Base-by-base conservation (phyloP, 1,140 invertebrate genomes). In the Diplogasteroides magnus region DNA sequence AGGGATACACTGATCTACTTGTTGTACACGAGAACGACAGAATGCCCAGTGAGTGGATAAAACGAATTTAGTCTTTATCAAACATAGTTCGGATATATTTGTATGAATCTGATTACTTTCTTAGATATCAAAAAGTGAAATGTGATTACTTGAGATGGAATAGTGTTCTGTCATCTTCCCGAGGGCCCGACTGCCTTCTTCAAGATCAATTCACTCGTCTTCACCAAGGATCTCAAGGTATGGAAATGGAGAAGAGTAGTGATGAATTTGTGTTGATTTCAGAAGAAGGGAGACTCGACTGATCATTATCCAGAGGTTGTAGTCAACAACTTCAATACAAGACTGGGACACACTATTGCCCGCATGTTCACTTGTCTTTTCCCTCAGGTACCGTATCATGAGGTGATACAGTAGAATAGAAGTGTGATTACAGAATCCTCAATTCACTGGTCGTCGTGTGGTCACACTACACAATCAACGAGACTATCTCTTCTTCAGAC, bases 381-480 rank as follows among this genome's bases (percentile, higher is more conserved):
- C 85, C 94, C 97, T 83, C 93, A 94, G 85, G 89, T 48, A 19
- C n/a, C n/a, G n/a, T n/a, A n/a, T n/a, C n/a, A n/a, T n/a, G n/a
- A n/a, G n/a, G n/a, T n/a, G 37, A 48, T 48, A 48, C 37, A 11
- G 37, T 11, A 6, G 19, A 11, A 19, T 48, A 19, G 19, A 48
- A 11, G 6, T 48, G 37, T 19, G 6, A 19, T 48, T 48, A 11
- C 37, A 48, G 37, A 48, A 94, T 80, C 94, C 96, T 0, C 88
- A 98, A 80, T 98, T 96, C 83, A 88, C 89, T 77, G 94, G 94
- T 1, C 87, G 94, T 23, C 86, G 94, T 74, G 93, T 90, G 1
- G 91, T 95, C 19, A 97, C 96, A 19, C 97, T 98, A 83, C 96
- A 98, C 83, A 98, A 98, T 86, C 96, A 98, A 83, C 87, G 96